Base-by-base conservation (phyloP, 2,113 vertebrate species). In the Xiphophorus couchianus region DNA sequence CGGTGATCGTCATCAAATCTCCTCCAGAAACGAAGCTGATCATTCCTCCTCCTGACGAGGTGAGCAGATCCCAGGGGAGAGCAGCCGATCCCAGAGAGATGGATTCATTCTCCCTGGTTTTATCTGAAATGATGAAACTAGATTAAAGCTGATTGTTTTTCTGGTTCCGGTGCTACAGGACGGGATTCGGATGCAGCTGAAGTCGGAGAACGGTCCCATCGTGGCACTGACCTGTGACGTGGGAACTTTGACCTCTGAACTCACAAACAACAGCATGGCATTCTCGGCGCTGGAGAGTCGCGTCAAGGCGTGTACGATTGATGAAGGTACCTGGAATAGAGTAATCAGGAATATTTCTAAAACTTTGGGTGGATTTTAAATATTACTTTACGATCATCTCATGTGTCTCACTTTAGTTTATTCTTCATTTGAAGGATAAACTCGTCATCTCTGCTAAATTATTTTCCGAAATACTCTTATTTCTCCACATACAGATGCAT, bases 1-100 rank as follows among this genome's bases (percentile, higher is more conserved):
- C 96, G 12, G 85, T 97, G 65, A 95, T 99, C 4, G 94, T 95
- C 0, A 94, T 99, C 80, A 96, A 93, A 83, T 96, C 97, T 54
- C 97, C 96, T 0, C 96, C 96, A 73, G 97, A 96, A 88, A 97
- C 97, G 37, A 96, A 92, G 51, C 68, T 99, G 87, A 95, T 97
- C 76, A 94, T 98, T 17, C 96, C 97, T 0, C 62, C 94, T 5
- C 97, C 97, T 66, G 95, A 89, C 78, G 93, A 97, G 58, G 97
- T 98, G 90, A 27, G 48, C 35, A 1, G 35, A 30, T 30, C 30
- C 30, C 30, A 30, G 31, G 31, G 31, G 31, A 33, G 31, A 44
- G 42, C 42, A 44, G 42, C 14, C 4, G 42, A 48, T 48, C 17
- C 44, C 44, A 48, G 44, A 48, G 44, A 48, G 44, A 6, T 17